Percentiles rank a stretch among this genome's conserved stretches.
These are phyloP conservation scores for Rhizoglyphus robini DNA, from an alignment of 1,140 invertebrate genomes.

Conservation along the genomic window DNA sequence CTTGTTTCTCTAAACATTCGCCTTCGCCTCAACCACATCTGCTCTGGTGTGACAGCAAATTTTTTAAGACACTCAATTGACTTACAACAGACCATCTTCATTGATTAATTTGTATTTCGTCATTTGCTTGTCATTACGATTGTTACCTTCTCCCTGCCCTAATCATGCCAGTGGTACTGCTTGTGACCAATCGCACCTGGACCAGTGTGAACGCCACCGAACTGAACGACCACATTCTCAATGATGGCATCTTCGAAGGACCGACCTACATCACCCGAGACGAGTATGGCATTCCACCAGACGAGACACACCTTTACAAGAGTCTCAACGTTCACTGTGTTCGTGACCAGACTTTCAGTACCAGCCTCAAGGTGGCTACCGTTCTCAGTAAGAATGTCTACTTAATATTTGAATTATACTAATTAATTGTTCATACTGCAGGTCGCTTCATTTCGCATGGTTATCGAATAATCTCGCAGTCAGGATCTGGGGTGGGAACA, in stretches of 20 bases:
- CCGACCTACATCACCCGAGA: conserved; percentile 20
- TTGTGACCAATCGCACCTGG: conserved; percentile 18
- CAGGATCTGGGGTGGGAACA: conserved; percentile 18
- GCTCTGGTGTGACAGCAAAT: too few relatives aligned
- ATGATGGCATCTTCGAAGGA: conserved; percentile 19
- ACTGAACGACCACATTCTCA: conserved; percentile 19
- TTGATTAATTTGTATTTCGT: neutral
- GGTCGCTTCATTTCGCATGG: conserved; percentile 15
- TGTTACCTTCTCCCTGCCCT: neutral
- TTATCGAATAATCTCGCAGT: neutral
- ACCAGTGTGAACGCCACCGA: conserved; percentile 20
- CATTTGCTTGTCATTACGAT: neutral
- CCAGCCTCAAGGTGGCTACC: conserved; percentile 18
- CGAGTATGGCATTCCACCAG: conserved; percentile 16
- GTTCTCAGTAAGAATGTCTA: conserved; percentile 4
- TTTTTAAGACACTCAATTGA: too few relatives aligned
- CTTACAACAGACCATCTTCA: neutral
- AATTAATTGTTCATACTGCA: neutral
- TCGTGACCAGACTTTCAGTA: conserved; percentile 19
- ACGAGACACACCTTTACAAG: conserved; percentile 19
- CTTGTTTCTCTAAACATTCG: too few relatives aligned
- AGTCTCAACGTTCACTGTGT: conserved; percentile 18
- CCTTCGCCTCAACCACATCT: too few relatives aligned
- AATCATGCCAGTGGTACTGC: conserved; percentile 20
- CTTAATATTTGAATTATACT: conserved; percentile 3